These are phyloP conservation scores for Centropristis striata DNA, from an alignment of 2,113 vertebrate species.

Conservation along the genomic window DNA sequence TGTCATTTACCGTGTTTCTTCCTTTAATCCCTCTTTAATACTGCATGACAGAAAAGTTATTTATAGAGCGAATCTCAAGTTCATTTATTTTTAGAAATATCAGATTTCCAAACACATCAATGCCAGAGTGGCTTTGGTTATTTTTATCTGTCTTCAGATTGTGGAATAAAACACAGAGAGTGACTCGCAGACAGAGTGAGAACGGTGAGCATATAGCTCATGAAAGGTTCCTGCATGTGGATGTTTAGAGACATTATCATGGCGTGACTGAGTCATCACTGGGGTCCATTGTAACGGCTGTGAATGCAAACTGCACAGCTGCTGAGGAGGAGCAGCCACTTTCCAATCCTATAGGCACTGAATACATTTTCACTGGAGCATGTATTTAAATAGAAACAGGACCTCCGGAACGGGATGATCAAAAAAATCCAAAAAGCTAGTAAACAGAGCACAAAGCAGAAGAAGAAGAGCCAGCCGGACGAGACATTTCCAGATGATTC, in stretches of 20 bases:
- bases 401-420: neutral
- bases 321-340: constrained; percentile 9
- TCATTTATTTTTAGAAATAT: constrained; percentile 37
- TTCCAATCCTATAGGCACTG: constrained; percentile 10
- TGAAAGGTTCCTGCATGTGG: constrained; percentile 32
- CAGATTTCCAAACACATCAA: constrained; percentile 1
- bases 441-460: constrained; percentile 3
- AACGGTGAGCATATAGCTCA: constrained; percentile 27
- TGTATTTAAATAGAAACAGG: constrained; percentile 15
- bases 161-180: neutral
- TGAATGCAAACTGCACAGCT: constrained; percentile 12
- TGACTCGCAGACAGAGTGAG: neutral
- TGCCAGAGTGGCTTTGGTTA: constrained; percentile 6
- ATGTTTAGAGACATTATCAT: constrained; percentile 35
- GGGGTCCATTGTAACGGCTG: constrained; percentile 11
- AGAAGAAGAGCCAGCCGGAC: no score
- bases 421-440: neutral
- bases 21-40: neutral
- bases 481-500: constrained; percentile 50
- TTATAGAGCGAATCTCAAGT: neutral
- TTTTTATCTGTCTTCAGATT: constrained; percentile 22
- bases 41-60: neutral
- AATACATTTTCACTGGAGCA: neutral
- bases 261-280: constrained; percentile 48
- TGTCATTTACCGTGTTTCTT: neutral